Conservation (phyloP, 2,113 vertebrate genomes). For the Eulemur rufifrons region DNA sequence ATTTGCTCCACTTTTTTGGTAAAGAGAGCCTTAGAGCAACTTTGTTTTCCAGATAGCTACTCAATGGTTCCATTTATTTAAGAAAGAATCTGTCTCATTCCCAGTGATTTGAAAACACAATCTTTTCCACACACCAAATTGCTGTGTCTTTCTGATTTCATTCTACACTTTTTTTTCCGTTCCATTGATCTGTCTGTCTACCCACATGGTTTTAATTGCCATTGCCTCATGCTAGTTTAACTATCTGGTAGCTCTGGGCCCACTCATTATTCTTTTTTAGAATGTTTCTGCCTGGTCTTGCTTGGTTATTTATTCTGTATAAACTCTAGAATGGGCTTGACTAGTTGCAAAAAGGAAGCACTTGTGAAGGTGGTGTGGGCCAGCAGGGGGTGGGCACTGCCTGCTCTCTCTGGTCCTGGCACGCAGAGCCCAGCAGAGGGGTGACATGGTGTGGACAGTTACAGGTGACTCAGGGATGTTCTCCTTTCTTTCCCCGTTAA, state of each 20-base stretch:
- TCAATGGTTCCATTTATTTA: neutral
- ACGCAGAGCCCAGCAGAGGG: neutral
- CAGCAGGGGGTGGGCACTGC: neutral
- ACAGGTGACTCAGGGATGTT: neutral
- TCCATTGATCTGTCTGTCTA: neutral
- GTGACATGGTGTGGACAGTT: rapidly evolving
- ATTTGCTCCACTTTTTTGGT: neutral
- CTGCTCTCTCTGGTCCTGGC: neutral
- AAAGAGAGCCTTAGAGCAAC: neutral
- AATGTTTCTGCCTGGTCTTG: neutral
- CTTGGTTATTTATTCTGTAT: conserved; percentile 27
- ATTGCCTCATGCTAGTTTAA: conserved; percentile 28
- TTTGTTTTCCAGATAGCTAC: neutral
- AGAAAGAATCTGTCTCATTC: neutral
- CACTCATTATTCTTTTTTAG: conserved; percentile 1
- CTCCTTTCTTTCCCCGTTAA: neutral
- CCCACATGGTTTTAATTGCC: neutral
- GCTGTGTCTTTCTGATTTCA: neutral
- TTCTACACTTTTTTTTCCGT: neutral
- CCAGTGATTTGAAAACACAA: neutral
- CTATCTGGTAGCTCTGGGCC: neutral
- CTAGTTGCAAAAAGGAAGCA: neutral
- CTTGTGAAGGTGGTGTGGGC: neutral
- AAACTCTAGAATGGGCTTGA: conserved; percentile 39
- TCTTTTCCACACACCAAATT: neutral